Base-by-base conservation (phyloP, 2,113 vertebrate species). In the Amia ocellicauda region DNA sequence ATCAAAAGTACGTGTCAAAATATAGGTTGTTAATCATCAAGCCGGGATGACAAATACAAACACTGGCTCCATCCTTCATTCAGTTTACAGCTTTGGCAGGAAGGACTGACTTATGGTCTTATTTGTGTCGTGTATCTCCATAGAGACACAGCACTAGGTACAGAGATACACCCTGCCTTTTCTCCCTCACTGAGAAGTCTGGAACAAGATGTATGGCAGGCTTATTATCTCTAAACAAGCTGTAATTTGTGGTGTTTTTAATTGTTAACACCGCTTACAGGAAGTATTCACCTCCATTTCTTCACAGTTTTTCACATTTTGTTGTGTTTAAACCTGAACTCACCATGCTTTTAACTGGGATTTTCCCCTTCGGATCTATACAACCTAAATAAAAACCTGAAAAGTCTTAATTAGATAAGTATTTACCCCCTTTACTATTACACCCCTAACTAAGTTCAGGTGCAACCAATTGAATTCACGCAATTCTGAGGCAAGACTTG, bases 1-100 rank as follows among this genome's bases (percentile, higher is more conserved):
- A 5, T 53, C 29, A 52, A 40, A 45, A 41, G 19, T 50, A 40
- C 51, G 47, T 40, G 49, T 52, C 60, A 53, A 24, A 52, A 52
- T 52, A 41, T 40, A 17, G 49, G 50, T 49, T 53, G 29, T 62
- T 62, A 62, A 62, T 62, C 60, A 62, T 51, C 31, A 24, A 14
- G 28, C 5, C 52, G 16, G 29, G 19, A 40, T 62, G 60, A 62
- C 60, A 49, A 62, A 62, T 22, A 47, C 31, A 36, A 47, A 53
- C 49, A 28, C 27, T 19, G 20, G n/a, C 47, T 29, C 60, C 23
- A 29, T 45, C 51, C 40, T 49, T 22, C 50, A 45, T 45, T 64
- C 52, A 31, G 4, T 11, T 29, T 62, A 54, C 17, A 41, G 22
- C 24, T 20, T 28, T 3, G 50, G 49, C 2, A 60, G 22, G 17